A percentile compares a stretch with the other conserved stretches of the same genome.
These are phyloP conservation scores for Sterna hirundo DNA, from an alignment of 2,113 vertebrate species.

Conservation along the genomic window DNA sequence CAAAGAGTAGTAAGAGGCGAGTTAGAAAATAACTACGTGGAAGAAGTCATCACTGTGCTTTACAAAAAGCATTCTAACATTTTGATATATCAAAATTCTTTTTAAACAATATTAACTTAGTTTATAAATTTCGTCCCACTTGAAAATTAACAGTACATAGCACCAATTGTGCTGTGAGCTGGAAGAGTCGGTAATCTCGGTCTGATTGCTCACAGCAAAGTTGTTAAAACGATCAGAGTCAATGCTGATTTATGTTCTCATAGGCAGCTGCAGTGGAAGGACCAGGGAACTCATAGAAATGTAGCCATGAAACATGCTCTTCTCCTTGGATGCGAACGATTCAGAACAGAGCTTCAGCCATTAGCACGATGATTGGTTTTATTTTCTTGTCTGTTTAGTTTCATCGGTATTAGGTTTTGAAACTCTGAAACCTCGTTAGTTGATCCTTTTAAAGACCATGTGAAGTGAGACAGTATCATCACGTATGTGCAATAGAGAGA, in stretches of 20 bases:
- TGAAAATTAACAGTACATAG: neutral
- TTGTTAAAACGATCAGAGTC: neutral
- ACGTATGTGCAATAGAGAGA: neutral
- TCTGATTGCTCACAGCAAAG: neutral
- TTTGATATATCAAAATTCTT: neutral
- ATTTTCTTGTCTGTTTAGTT: neutral
- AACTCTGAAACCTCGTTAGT: neutral
- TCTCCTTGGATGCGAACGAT: neutral
- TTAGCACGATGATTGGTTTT: rapidly evolving
- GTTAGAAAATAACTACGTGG: neutral
- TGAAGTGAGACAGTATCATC: neutral
- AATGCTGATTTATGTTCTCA: neutral
- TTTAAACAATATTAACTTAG: neutral
- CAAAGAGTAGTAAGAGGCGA: neutral
- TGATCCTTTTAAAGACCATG: neutral
- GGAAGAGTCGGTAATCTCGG: neutral
- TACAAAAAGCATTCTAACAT: neutral
- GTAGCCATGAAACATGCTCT: neutral
- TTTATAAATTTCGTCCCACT: neutral
- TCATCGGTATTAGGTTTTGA: neutral
- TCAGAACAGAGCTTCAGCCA: neutral
- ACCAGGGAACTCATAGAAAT: neutral
- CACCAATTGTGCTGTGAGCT: neutral
- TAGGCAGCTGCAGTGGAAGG: neutral
- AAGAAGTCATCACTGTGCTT: neutral